Base-by-base conservation (phyloP, 2,113 vertebrate genomes). In the Embiotoca jacksoni region DNA sequence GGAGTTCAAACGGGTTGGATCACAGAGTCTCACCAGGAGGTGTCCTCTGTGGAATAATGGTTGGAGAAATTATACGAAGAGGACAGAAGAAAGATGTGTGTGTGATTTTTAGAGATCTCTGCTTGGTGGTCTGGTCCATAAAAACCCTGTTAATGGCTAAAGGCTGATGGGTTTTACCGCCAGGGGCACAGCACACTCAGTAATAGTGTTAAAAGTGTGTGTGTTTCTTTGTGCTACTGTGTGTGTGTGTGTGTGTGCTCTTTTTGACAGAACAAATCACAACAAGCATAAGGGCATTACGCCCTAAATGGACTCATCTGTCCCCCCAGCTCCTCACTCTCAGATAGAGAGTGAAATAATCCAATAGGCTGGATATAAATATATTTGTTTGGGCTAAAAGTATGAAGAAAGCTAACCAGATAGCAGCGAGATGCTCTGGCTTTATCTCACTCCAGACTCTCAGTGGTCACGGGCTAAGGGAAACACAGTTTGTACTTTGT, bases 51-150 rank as follows among this genome's bases (percentile, higher is more conserved):
- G 41, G 9, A 44, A 44, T 10, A 44, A 44, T 44, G 10, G 41
- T 11, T 11, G 41, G 41, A 44, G 41, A 2, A 3, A 44, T 11
- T 44, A 11, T 44, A 44, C 10, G 9, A 44, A 11, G 11, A 10
- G 41, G 8, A 10, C 8, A 44, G 41, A 44, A 44, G 41, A 44
- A 10, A 11, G 2, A 44, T 11, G 41, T 44, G 41, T 41, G 39
- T 41, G 39, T 41, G 39, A 50, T 55, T 63, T 55, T 82, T 57
- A 74, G 46, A 75, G 72, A 65, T 80, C 58, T 86, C 50, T 70
- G 74, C 32, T 65, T 76, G 63, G 72, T 80, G 79, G 77, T 86
- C 89, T 89, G 89, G 83, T 85, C 86, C 84, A 85, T 87, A 80
- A 85, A 82, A 84, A 80, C 52, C 61, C 36, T 47, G 46, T 83